Base-by-base conservation (phyloP, 1,140 invertebrate species). In the Drosophila obscura region DNA sequence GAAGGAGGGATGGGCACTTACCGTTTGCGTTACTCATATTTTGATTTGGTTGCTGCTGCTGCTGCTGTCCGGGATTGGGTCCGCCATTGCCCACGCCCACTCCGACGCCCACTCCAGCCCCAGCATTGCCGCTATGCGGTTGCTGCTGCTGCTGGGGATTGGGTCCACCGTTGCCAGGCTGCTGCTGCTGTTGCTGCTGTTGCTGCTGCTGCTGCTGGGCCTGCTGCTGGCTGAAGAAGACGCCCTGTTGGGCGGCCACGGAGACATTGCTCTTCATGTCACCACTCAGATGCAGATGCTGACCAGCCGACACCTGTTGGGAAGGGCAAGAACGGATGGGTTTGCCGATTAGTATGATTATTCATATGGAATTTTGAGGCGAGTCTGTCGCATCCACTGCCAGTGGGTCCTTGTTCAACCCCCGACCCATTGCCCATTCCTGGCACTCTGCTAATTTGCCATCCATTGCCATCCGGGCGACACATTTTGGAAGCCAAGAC, bases 191-290 rank as follows among this genome's bases (percentile, higher is more conserved):
- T 26, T 91, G 77, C 8, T 76, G 76, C 19, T 80, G 79, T 55
- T 90, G 75, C 15, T 92, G 84, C n/a, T 90, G 82, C 50, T 91
- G 83, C n/a, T 83, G 72, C 39, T 90, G 81, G 15, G 76, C 67
- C 57, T 89, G 87, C 61, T 94, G 93, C 87, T 96, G 95, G 77
- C 91, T 95, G 87, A 96, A 96, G 92, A 95, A 96, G 93, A 96
- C 94, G 64, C 95, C 95, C 91, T 96, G 96, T 87, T 96, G 95
- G 4, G 95, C 94, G 1, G 95, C 96, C 26, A 96, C 95, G 0
- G 95, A 95, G 19, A 96, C 95, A 72, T 94, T 94, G 72, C 82
- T 91, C 77, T 95, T 95, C 69, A 95, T 89, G 45, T 95, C 95
- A 44, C 95, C 94, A 73, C 93, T 95, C 35, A 96, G 92, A 82